Conservation (phyloP, 2,113 vertebrate species). For the Sylvicapra grimmia region DNA sequence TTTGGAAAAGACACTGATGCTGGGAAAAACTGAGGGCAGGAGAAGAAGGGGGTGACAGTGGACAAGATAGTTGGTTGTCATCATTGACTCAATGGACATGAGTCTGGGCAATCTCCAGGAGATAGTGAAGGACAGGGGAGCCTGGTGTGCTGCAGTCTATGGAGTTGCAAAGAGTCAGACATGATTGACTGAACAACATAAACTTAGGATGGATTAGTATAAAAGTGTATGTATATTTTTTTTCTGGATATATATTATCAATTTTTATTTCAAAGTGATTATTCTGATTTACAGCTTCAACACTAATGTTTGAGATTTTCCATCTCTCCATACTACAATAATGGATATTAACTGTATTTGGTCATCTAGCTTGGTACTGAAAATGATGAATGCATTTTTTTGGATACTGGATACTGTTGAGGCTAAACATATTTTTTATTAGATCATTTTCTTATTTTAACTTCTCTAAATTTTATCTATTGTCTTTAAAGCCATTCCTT, state of each 20-base stretch:
- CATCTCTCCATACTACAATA: neutral
- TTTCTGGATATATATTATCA: neutral
- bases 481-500: neutral
- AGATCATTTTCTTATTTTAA: neutral
- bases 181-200: neutral
- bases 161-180: neutral
- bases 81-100: neutral
- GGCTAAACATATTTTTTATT: neutral
- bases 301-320: neutral
- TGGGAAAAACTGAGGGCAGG: neutral
- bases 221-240: neutral
- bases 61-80: neutral
- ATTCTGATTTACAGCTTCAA: neutral
- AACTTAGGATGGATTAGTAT: neutral
- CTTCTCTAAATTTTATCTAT: neutral
- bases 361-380: neutral
- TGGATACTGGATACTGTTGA: neutral
- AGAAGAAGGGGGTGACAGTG: neutral
- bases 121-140: neutral
- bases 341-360: neutral
- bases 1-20: neutral
- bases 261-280: neutral
- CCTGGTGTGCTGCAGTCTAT: neutral
- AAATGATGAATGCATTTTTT: neutral
- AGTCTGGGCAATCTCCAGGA: neutral